phyloP scores from a whole-genome alignment of 1,140 invertebrate genomes.

The Gryllus bimaculatus region DNA sequence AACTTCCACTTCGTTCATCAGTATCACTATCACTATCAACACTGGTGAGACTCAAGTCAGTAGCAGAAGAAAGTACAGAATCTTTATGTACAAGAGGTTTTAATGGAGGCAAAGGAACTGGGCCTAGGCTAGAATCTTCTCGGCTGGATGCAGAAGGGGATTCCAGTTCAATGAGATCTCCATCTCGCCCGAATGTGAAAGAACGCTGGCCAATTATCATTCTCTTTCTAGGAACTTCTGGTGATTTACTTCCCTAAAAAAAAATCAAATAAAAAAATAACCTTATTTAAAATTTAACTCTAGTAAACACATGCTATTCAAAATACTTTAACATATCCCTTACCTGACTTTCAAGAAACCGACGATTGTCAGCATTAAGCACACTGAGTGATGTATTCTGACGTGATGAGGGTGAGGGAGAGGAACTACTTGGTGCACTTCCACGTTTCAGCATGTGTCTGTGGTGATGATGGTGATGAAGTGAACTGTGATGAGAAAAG shows the following conservation, averaged over 20 bases:
- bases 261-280: background rate
- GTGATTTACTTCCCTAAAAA: slow-evolving; percentile 19
- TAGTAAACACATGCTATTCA: background rate
- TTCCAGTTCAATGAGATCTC: slow-evolving; percentile 41
- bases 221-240: slow-evolving; percentile 25
- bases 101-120: background rate
- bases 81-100: slow-evolving; percentile 22
- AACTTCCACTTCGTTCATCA: slow-evolving; percentile 16
- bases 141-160: slow-evolving; percentile 4
- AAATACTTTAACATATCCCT: slow-evolving; percentile 26
- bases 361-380: slow-evolving; percentile 42
- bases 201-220: slow-evolving; percentile 40
- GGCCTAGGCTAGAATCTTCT: background rate
- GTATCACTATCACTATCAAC: slow-evolving; percentile 23
- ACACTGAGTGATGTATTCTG: slow-evolving; percentile 29
- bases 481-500: background rate
- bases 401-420: background rate
- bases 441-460: background rate
- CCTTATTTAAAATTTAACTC: background rate
- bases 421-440: background rate
- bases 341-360: slow-evolving; percentile 40
- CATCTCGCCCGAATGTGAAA: slow-evolving; percentile 41
- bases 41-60: slow-evolving; percentile 21
- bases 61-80: slow-evolving; percentile 22
- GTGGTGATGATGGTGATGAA: background rate